Conservation (phyloP, 2,113 vertebrate genomes). For the Neotragus moschatus region DNA sequence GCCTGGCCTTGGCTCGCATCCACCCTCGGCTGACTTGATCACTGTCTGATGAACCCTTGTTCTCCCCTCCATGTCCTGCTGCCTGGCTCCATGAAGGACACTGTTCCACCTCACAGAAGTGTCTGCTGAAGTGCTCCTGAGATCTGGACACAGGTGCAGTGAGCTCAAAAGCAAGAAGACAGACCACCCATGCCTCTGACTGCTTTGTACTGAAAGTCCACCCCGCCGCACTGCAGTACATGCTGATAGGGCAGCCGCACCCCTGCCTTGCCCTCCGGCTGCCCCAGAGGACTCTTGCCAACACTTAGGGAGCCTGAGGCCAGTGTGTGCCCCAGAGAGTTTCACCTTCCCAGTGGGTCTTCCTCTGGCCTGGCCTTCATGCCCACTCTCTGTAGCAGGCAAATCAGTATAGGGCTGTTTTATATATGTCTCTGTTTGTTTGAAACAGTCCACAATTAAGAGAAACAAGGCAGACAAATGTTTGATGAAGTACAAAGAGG, state of each 20-base stretch:
- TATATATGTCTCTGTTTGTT: background rate
- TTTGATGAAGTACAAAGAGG: background rate
- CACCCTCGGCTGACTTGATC: background rate
- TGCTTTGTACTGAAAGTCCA: background rate
- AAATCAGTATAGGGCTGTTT: background rate
- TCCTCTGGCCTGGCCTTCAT: background rate
- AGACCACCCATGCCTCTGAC: too few relatives aligned
- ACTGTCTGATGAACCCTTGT: background rate
- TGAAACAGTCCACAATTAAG: background rate
- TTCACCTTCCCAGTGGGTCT: background rate
- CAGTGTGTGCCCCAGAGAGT: background rate
- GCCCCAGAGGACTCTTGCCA: background rate
- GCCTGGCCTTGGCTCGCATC: background rate
- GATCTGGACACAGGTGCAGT: background rate
- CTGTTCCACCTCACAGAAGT: background rate
- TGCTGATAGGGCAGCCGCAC: background rate
- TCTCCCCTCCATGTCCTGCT: background rate
- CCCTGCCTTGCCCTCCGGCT: background rate
- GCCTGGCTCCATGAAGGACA: background rate
- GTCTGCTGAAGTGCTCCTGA: background rate
- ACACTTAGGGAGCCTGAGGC: background rate
- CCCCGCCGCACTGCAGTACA: accelerated
- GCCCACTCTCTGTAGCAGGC: background rate
- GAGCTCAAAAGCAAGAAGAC: background rate
- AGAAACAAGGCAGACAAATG: background rate